These are phyloP conservation scores for Neosalanx taihuensis DNA, from an alignment of 2,797 vertebrate genomes.

Conservation along the genomic window DNA sequence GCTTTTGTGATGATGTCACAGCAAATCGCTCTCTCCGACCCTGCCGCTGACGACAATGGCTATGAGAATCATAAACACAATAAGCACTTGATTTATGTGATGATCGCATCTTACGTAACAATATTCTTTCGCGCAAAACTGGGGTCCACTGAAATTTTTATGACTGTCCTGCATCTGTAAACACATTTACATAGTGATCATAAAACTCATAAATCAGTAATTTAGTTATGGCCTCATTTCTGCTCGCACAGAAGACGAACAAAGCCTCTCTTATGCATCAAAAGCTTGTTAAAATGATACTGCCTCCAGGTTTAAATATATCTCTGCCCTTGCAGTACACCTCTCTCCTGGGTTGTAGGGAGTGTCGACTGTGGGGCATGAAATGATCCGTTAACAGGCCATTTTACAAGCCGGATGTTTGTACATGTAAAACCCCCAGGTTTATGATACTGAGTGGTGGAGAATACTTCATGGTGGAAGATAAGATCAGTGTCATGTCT, in stretches of 20 bases:
- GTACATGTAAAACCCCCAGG: conserved; percentile 59
- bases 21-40: conserved; percentile 54
- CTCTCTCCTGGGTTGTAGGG: conserved; percentile 16
- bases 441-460: conserved; percentile 53
- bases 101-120: conserved; percentile 22
- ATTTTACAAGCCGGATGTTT: conserved; percentile 61
- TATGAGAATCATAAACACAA: conserved; percentile 51
- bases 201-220: conserved; percentile 15
- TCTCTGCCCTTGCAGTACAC: conserved; percentile 38
- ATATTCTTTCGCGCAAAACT: neutral
- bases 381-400: conserved; percentile 57
- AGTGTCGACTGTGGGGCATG: conserved; percentile 57
- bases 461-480: conserved; percentile 54
- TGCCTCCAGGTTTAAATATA: conserved; percentile 38
- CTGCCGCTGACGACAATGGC: conserved; percentile 54
- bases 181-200: neutral
- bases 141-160: conserved; percentile 13
- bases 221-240: conserved; percentile 28
- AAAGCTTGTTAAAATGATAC: conserved; percentile 59
- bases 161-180: conserved; percentile 6
- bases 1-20: conserved; percentile 59
- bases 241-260: conserved; percentile 28
- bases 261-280: conserved; percentile 8
- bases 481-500: conserved; percentile 32
- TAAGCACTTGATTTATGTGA: conserved; percentile 45